Evolutionary conservation across 1,140 invertebrate species (phyloP), one percentile per base, ranked within the genome.

Genomic region (Protaetia brevitarsis): DNA sequence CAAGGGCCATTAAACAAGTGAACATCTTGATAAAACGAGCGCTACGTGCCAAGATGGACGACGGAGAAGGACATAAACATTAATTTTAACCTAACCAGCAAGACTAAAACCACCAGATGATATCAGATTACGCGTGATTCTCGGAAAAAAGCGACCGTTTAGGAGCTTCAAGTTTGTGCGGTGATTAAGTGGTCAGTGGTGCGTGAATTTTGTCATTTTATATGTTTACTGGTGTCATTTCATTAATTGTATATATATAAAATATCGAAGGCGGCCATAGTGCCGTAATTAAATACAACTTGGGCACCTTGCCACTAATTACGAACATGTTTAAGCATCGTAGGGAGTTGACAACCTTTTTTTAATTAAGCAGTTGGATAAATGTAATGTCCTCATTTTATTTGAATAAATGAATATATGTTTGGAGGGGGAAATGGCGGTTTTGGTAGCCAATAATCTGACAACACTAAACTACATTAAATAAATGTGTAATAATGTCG

Each of bases 11-110:
- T 77, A 77, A 77, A 75, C 76, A 73, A 76, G 71, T 72, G 73
- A 77, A 77, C 76, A 77, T 77, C 76, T 77, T 77, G 76, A 77
- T 77, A 77, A 76, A 75, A 68, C 68, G 66, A 71, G 71, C 71
- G 73, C 70, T 75, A 69, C 71, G 72, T 69, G 72, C 70, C 71
- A 76, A 77, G 74, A 77, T 76, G 74, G 71, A 77, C 74, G 73
- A 69, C 69, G 71, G 68, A 69, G 68, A 63, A 69, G 72, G 71
- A 71, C 74, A 77, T 77, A 77, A 77, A 76, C 75, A 76, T 77
- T 76, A 77, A 76, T 76, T 76, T 77, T 74, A 77, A 76, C 70
- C 72, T 75, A 75, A 74, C n/a, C 74, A 73, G 73, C 73, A 63
- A 61, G 62, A 60, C 65, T 69, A 68, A 71, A 51, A 71, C 68